A percentile compares a stretch with the other conserved stretches of the same genome.
Conservation (phyloP, 2,113 vertebrate genomes). For the Bostrychus sinensis region DNA sequence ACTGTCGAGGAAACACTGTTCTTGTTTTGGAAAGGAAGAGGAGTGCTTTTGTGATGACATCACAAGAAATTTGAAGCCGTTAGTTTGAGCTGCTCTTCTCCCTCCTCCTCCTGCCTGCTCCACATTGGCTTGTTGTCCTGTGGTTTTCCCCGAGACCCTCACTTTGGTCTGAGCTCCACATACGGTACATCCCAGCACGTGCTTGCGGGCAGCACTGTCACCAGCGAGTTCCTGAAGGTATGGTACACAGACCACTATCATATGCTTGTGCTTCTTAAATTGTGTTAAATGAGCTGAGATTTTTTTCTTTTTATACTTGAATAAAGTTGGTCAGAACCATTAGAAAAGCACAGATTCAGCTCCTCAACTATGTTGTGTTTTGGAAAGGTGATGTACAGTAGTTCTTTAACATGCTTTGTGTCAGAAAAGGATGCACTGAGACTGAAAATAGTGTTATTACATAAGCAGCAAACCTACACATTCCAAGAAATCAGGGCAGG, state of each 20-base stretch:
- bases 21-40: slow-evolving; percentile 43
- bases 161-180: slow-evolving; percentile 24
- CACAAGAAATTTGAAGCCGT: slow-evolving; percentile 76
- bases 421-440: neutral
- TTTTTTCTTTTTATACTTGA: neutral
- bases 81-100: slow-evolving; percentile 38
- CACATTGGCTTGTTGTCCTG: slow-evolving; percentile 65
- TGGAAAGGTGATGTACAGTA: neutral
- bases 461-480: slow-evolving; percentile 27
- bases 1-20: neutral
- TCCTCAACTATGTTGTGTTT: neutral
- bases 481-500: slow-evolving; percentile 22
- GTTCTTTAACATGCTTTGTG: neutral
- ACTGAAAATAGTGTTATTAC: slow-evolving; percentile 5
- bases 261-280: neutral
- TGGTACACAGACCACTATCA: neutral
- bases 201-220: neutral
- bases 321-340: slow-evolving; percentile 27
- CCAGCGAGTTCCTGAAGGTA: neutral
- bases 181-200: slow-evolving; percentile 42
- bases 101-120: slow-evolving; percentile 35
- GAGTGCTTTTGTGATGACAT: slow-evolving; percentile 72
- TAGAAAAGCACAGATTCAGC: too few relatives aligned
- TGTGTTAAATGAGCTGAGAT: neutral
- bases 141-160: slow-evolving; percentile 32